These are phyloP conservation scores for Erinaceus europaeus DNA, from an alignment of 2,113 vertebrate species.

Conservation along the genomic window DNA sequence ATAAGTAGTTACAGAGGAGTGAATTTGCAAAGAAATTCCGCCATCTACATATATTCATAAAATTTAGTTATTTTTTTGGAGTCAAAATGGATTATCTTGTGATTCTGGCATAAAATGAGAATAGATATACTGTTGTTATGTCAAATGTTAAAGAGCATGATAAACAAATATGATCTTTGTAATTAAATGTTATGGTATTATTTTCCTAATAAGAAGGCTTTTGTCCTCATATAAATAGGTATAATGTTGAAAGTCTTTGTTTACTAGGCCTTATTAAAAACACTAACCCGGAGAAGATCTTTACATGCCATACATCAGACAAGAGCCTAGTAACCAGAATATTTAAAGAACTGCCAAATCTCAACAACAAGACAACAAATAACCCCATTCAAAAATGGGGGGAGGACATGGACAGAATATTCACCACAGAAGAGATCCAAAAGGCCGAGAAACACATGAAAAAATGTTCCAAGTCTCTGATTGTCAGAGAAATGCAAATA, in stretches of 20 bases:
- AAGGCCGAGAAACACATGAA: no score
- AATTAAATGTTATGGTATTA: not conserved
- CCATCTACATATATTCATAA: not conserved
- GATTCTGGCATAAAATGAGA: not conserved
- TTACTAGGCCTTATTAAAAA: no score
- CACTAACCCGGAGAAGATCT: no score
- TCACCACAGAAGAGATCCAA: no score
- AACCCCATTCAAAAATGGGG: no score
- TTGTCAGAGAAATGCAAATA: no score
- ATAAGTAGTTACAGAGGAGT: not conserved
- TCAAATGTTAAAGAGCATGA: slow-evolving; percentile 1
- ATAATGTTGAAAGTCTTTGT: not conserved
- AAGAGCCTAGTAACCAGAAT: no score
- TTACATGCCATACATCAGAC: no score
- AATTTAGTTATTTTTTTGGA: not conserved
- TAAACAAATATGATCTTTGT: slow-evolving; percentile 28
- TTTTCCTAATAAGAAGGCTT: slow-evolving; percentile 22
- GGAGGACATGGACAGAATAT: no score
- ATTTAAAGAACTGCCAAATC: no score
- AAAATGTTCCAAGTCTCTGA: no score
- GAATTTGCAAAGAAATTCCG: not conserved
- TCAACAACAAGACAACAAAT: no score
- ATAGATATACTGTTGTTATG: not conserved
- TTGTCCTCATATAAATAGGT: not conserved
- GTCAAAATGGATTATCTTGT: slow-evolving; percentile 7